Evolutionary conservation across 2,113 vertebrate genomes (phyloP).

Genomic region (cattle (Bos taurus)): ARS-UCD2.0 NC_037350.1:3165001-3165500

Average conservation of each 20-base stretch:
- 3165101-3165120: neutral
- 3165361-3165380: constrained; percentile 18
- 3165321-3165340: neutral
- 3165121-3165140: neutral
- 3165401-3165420: constrained; percentile 34
- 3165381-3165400: constrained; percentile 44
- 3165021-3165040: neutral
- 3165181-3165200: neutral
- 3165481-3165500: constrained; percentile 28
- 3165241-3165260: neutral
- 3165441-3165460: constrained; percentile 31
- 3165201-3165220: neutral
- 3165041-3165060: neutral
- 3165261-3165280: neutral
- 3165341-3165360: constrained; percentile 3
- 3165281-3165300: neutral
- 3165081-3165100: neutral
- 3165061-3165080: neutral
- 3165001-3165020: neutral
- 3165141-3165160: neutral
- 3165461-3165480: constrained; percentile 28
- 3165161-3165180: neutral
- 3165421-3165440: constrained; percentile 32
- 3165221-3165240: neutral
- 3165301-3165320: neutral